phyloP scores from a whole-genome alignment of 2,113 vertebrate species.

The Alexandromys fortis region DNA sequence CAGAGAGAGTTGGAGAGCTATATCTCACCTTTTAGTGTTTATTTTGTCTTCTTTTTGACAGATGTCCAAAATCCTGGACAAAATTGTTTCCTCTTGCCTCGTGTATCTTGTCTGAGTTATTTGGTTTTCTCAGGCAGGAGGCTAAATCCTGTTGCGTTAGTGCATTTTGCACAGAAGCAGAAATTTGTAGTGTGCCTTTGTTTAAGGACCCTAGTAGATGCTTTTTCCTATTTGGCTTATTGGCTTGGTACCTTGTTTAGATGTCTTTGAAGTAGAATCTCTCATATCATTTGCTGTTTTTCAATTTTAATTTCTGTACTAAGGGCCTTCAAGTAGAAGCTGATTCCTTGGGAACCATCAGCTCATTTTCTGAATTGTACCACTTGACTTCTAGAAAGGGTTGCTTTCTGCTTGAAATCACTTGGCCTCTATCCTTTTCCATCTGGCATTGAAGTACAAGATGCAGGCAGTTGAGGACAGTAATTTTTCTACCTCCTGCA shows the following conservation, averaged over 20 bases:
- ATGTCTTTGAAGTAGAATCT: slow-evolving; percentile 53
- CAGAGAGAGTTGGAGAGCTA: not conserved
- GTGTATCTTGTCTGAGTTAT: not conserved
- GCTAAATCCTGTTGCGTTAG: not conserved
- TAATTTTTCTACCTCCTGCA: not conserved
- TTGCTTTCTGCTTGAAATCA: slow-evolving; percentile 55
- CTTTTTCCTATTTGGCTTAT: not conserved
- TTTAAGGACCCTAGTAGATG: not conserved
- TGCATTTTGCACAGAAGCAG: not conserved
- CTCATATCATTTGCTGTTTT: slow-evolving; percentile 60
- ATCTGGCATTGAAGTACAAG: slow-evolving; percentile 61
- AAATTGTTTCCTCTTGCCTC: not conserved
- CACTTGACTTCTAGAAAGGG: slow-evolving; percentile 61
- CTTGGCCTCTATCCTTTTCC: not conserved
- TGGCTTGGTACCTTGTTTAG: slow-evolving; percentile 34
- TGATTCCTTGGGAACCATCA: slow-evolving; percentile 71
- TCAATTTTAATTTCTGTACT: slow-evolving; percentile 59
- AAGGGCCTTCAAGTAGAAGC: slow-evolving; percentile 61
- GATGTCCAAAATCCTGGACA: not conserved
- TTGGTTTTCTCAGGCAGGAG: not conserved
- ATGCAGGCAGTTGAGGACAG: slow-evolving; percentile 29
- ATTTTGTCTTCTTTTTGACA: not conserved
- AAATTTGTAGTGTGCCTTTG: not conserved
- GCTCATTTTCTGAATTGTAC: slow-evolving; percentile 77
- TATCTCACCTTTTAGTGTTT: not conserved